Conservation (phyloP, 2,113 vertebrate genomes). For the Gambusia holbrooki region DNA sequence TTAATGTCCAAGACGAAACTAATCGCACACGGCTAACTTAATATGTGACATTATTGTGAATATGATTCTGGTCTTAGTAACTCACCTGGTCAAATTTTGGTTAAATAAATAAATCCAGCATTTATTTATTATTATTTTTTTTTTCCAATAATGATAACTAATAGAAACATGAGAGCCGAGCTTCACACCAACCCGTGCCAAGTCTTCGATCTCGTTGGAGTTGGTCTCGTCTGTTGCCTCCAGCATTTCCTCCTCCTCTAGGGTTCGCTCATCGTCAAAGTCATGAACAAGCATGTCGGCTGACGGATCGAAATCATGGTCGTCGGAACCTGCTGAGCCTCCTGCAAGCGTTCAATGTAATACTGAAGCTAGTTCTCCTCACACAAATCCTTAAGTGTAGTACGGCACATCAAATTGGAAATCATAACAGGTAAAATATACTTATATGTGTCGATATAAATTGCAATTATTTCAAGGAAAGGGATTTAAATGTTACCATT, state of each 20-base stretch:
- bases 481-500: too few relatives aligned
- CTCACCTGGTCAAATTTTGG: too few relatives aligned
- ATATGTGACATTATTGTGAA: neutral
- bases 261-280: constrained; percentile 96
- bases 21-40: neutral
- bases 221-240: constrained; percentile 94
- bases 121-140: neutral
- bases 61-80: too few relatives aligned
- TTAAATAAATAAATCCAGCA: too few relatives aligned
- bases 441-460: neutral
- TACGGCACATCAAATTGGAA: neutral
- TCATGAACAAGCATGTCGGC: constrained; percentile 98
- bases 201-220: constrained; percentile 94
- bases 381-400: neutral
- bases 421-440: too few relatives aligned
- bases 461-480: neutral
- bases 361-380: neutral
- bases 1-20: neutral
- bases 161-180: neutral
- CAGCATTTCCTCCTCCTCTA: constrained; percentile 97
- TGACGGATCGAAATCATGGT: constrained; percentile 97
- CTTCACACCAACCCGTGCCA: constrained; percentile 86
- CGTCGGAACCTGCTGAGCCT: constrained; percentile 90
- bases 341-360: constrained; percentile 66
- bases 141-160: neutral